A percentile compares a stretch with the other conserved stretches of the same genome.
phyloP scores from a whole-genome alignment of 2,888 invertebrate species.

The Diabrotica balteata region DNA sequence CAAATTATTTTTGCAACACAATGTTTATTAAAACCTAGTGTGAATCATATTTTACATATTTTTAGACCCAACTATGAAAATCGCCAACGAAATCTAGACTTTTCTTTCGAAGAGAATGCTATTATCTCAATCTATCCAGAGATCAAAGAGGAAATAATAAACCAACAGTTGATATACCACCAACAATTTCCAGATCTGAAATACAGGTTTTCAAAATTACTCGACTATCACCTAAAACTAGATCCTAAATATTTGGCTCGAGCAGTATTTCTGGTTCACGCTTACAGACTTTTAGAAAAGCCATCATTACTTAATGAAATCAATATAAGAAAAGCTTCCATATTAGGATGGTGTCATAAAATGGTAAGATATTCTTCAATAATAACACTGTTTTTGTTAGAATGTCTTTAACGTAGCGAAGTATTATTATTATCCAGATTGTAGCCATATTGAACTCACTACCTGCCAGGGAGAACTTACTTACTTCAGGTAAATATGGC shows the following conservation, averaged over 20 bases:
- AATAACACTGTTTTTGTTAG: no score
- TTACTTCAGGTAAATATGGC: no score
- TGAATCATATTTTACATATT: background rate
- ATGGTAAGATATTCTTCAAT: slow-evolving; percentile 1
- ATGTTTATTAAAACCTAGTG: no score
- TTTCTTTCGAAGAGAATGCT: background rate
- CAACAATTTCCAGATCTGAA: background rate
- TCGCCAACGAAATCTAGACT: background rate
- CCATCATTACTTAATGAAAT: slow-evolving; percentile 2
- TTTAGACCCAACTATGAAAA: background rate
- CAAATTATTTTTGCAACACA: no score
- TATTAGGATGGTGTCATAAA: slow-evolving; percentile 14
- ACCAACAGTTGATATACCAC: slow-evolving; percentile 9
- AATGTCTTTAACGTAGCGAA: no score
- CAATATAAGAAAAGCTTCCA: slow-evolving; percentile 7
- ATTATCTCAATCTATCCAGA: background rate
- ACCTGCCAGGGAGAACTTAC: no score
- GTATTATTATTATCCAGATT: no score
- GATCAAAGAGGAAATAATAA: background rate
- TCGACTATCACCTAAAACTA: background rate
- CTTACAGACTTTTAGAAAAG: slow-evolving; percentile 12
- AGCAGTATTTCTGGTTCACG: background rate
- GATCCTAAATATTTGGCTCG: slow-evolving; percentile 1
- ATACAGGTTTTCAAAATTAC: slow-evolving; percentile 2
- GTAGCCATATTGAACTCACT: no score